These are phyloP conservation scores for Macrobrachium nipponense DNA, from an alignment of 1,140 invertebrate species.

Conservation along the genomic window DNA sequence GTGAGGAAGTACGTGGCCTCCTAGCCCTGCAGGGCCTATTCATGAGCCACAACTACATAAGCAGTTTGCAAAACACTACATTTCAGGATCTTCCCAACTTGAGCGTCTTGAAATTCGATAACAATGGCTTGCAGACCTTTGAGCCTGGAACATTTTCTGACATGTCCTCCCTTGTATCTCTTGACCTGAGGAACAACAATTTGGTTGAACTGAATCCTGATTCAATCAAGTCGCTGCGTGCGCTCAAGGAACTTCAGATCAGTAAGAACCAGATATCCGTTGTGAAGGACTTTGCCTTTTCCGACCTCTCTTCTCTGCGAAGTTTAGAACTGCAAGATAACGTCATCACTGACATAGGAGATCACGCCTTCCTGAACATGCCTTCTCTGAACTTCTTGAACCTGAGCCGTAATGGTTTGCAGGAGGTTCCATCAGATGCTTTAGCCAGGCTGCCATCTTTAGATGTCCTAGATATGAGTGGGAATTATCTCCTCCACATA, in stretches of 20 bases:
- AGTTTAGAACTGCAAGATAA: slow-evolving; percentile 83
- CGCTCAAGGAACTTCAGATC: slow-evolving; percentile 52
- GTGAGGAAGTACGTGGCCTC: slow-evolving; percentile 70
- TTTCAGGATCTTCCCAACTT: slow-evolving; percentile 60
- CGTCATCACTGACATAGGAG: slow-evolving; percentile 78
- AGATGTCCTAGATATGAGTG: slow-evolving; percentile 67
- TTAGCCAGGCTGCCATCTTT: slow-evolving; percentile 60
- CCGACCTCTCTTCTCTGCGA: slow-evolving; percentile 74
- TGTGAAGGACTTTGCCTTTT: slow-evolving; percentile 77
- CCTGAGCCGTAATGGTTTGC: slow-evolving; percentile 75
- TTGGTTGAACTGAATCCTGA: slow-evolving; percentile 55
- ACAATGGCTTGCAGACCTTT: slow-evolving; percentile 78
- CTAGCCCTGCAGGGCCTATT: slow-evolving; percentile 79
- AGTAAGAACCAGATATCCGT: slow-evolving; percentile 73
- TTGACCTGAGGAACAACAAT: slow-evolving; percentile 78
- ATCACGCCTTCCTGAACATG: slow-evolving; percentile 82
- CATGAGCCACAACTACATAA: slow-evolving; percentile 76
- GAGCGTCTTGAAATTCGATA: slow-evolving; percentile 63
- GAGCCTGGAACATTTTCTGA: slow-evolving; percentile 79
- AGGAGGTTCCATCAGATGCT: slow-evolving; percentile 73
- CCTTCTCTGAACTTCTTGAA: slow-evolving; percentile 82
- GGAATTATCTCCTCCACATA: slow-evolving; percentile 80
- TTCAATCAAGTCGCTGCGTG: slow-evolving; percentile 33
- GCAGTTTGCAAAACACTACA: slow-evolving; percentile 30
- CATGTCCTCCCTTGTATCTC: slow-evolving; percentile 71